Conservation (phyloP, 2,888 invertebrate genomes). For the Xanthorhoe spadicearia region DNA sequence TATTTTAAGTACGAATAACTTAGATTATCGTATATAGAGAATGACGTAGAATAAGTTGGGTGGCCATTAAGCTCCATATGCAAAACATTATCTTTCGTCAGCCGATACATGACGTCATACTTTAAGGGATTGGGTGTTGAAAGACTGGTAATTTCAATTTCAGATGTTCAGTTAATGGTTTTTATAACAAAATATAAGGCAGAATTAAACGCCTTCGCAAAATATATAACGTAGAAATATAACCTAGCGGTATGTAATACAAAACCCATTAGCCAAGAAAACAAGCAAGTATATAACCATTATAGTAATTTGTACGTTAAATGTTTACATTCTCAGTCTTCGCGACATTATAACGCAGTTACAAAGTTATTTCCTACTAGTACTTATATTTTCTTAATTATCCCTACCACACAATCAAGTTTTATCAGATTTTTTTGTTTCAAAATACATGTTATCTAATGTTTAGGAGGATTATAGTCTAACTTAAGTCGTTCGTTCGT, state of each 20-base stretch:
- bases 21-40: too few species aligned
- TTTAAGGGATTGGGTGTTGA: not conserved
- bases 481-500: too few species aligned
- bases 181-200: not conserved
- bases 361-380: not conserved
- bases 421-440: too few species aligned
- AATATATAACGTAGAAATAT: not conserved
- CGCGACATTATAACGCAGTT: constrained; percentile 23
- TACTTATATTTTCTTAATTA: not conserved
- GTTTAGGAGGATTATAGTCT: not conserved
- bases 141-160: not conserved
- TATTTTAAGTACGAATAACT: too few species aligned
- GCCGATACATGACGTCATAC: constrained; percentile 6
- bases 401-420: too few species aligned
- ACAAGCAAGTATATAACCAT: constrained; percentile 16
- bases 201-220: too few species aligned
- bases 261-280: constrained; percentile 12
- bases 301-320: constrained; percentile 10
- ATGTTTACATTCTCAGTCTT: constrained; percentile 6
- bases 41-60: constrained; percentile 16
- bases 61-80: constrained; percentile 4
- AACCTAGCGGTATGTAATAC: not conserved
- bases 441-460: too few species aligned
- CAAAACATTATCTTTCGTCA: not conserved
- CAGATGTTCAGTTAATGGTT: not conserved